These are phyloP conservation scores for Sebastes schlegelii DNA, from an alignment of 2,113 vertebrate genomes.

Conservation along the genomic window DNA sequence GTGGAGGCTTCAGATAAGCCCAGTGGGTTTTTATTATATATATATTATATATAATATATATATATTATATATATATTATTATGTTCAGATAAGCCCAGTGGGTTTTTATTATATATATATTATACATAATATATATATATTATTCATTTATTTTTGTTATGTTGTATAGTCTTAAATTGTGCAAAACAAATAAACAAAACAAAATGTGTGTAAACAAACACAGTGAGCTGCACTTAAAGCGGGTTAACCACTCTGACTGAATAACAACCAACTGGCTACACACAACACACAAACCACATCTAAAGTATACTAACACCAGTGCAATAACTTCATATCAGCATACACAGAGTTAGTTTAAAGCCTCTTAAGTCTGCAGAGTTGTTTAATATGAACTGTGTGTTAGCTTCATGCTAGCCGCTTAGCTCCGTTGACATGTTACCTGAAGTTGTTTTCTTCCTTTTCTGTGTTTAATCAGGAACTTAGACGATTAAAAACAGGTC, in stretches of 20 bases:
- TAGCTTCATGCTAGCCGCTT: slow-evolving; percentile 76
- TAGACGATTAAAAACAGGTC: slow-evolving; percentile 23
- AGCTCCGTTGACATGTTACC: slow-evolving; percentile 74
- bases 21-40: too few species aligned
- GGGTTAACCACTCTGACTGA: slow-evolving; percentile 40
- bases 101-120: too few species aligned
- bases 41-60: too few species aligned
- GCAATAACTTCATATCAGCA: not conserved
- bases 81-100: too few species aligned
- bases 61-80: too few species aligned
- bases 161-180: too few species aligned
- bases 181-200: too few species aligned
- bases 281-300: not conserved
- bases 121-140: too few species aligned
- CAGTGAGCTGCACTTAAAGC: slow-evolving; percentile 33
- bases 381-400: slow-evolving; percentile 27
- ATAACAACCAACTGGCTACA: slow-evolving; percentile 12
- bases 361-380: not conserved
- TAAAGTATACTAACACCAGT: not conserved
- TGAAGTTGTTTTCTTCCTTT: slow-evolving; percentile 62
- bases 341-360: not conserved
- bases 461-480: slow-evolving; percentile 42
- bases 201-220: slow-evolving; percentile 63
- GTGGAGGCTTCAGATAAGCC: too few species aligned
- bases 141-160: too few species aligned